These are phyloP conservation scores for Lutjanus erythropterus DNA, from an alignment of 2,113 vertebrate genomes.

Conservation along the genomic window DNA sequence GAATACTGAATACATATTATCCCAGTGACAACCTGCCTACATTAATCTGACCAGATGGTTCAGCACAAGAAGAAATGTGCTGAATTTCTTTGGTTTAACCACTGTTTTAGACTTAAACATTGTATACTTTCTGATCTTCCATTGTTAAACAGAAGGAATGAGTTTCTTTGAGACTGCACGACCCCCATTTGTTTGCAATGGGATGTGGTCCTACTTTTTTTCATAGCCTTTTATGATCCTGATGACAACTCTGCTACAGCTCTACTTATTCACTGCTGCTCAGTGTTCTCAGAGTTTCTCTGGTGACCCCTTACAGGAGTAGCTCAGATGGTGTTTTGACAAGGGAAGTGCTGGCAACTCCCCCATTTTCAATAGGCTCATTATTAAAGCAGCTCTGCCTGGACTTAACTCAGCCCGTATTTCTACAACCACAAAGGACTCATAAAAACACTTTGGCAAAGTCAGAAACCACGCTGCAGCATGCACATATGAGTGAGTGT, in stretches of 20 bases:
- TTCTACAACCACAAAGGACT: conserved; percentile 73
- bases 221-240: conserved; percentile 12
- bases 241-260: conserved; percentile 22
- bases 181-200: background rate
- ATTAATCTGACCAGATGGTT: too few relatives aligned
- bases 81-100: too few relatives aligned
- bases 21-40: background rate
- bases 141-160: background rate
- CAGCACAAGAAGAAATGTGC: too few relatives aligned
- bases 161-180: background rate
- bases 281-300: conserved; percentile 57
- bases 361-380: conserved; percentile 74
- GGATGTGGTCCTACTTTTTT: background rate
- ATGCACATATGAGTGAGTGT: conserved; percentile 17
- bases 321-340: conserved; percentile 73
- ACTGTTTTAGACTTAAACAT: background rate
- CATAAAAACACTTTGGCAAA: conserved; percentile 77
- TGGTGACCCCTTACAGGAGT: conserved; percentile 57
- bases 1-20: background rate
- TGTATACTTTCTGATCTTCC: background rate
- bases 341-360: conserved; percentile 67
- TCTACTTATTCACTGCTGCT: conserved; percentile 19
- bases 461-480: conserved; percentile 62
- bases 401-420: conserved; percentile 65
- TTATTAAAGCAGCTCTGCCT: conserved; percentile 74